Conservation (phyloP, 2,113 vertebrate genomes). For the Antechinus flavipes region DNA sequence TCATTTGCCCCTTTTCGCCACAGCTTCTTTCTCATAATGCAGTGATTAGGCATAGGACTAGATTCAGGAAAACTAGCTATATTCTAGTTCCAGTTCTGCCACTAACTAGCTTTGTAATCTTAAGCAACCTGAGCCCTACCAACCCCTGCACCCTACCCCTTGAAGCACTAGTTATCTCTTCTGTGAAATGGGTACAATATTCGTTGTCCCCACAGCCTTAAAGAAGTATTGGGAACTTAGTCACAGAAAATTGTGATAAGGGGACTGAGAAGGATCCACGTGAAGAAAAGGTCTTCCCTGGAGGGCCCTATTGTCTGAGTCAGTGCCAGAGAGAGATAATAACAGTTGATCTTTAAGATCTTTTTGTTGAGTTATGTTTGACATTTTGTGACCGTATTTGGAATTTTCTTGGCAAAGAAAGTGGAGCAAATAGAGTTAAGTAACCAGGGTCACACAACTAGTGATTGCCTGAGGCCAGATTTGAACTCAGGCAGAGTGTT, state of each 20-base stretch:
- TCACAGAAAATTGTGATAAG: not conserved
- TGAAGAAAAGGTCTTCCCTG: not conserved
- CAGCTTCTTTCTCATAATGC: not conserved
- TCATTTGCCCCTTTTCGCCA: not conserved
- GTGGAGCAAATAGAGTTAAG: not conserved
- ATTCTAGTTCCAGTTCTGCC: not conserved
- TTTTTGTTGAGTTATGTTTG: not conserved
- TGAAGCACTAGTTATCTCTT: not conserved
- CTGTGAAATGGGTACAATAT: rapidly evolving
- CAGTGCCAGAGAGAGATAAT: not conserved
- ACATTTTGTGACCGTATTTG: not conserved
- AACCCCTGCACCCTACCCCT: not conserved
- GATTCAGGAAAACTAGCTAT: not conserved
- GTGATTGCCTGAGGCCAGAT: not conserved
- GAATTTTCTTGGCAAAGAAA: not conserved
- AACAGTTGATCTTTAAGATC: not conserved
- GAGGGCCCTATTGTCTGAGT: not conserved
- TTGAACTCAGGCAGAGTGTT: rapidly evolving
- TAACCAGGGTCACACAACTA: not conserved
- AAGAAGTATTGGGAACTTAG: not conserved
- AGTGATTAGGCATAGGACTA: slow-evolving; percentile 12
- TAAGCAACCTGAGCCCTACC: not conserved
- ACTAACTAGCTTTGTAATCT: not conserved
- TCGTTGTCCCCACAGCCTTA: not conserved
- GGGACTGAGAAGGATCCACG: not conserved